A percentile compares a stretch with the other conserved stretches of the same genome.
Conservation (phyloP, 2,888 invertebrate species). For the Drosophila emarginata region DNA sequence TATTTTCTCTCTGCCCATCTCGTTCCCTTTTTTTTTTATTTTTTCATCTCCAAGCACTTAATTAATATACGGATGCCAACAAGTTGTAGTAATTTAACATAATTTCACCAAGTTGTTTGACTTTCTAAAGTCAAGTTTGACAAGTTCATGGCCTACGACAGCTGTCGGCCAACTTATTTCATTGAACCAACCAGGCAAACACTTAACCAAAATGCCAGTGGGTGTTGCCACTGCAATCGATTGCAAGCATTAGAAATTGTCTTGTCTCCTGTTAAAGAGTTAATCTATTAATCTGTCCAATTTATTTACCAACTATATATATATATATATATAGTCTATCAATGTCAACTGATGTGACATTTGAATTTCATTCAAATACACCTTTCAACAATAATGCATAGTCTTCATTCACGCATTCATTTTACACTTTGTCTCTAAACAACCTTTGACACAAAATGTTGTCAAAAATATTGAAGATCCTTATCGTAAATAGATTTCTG, state of each 20-base stretch:
- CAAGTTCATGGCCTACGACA: conserved; percentile 21
- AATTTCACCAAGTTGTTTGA: conserved; percentile 14
- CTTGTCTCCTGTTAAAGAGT: background rate
- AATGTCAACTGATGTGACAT: conserved; percentile 27
- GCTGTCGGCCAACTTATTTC: conserved; percentile 1
- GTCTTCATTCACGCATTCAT: background rate
- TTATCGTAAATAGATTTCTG: no score
- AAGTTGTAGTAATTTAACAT: conserved; percentile 5
- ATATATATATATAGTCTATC: conserved; percentile 11
- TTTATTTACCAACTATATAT: background rate
- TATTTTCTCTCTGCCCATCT: no score
- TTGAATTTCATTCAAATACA: conserved; percentile 21
- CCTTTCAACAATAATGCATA: background rate
- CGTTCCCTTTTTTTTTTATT: background rate
- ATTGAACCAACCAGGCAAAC: conserved; percentile 18
- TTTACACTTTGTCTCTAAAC: no score
- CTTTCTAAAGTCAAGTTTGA: conserved; percentile 38
- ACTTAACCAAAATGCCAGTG: background rate
- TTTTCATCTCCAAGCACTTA: conserved; percentile 27
- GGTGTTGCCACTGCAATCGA: conserved; percentile 15
- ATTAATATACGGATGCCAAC: conserved; percentile 30
- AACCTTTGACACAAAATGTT: no score
- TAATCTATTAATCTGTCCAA: background rate
- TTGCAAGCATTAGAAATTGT: conserved; percentile 11
- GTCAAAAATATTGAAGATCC: no score